These are phyloP conservation scores for Phalacrocorax aristotelis DNA, from an alignment of 2,113 vertebrate species.

Conservation along the genomic window DNA sequence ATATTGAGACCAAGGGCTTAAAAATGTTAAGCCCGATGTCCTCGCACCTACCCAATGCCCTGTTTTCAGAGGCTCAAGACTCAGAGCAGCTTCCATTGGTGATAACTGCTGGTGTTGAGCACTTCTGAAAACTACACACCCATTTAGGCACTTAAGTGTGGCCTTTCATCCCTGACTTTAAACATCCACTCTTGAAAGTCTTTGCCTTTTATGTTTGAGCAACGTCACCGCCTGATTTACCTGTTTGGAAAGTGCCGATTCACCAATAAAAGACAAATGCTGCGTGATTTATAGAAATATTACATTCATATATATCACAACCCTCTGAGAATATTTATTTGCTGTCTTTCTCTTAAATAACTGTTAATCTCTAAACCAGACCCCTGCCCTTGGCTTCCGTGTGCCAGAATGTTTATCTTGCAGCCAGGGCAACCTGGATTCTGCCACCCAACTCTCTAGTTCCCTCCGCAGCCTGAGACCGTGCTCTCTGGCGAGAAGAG, in stretches of 20 bases:
- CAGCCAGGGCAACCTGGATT: not conserved
- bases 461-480: not conserved
- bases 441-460: not conserved
- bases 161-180: slow-evolving; percentile 11
- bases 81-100: not conserved
- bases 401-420: not conserved
- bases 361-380: not conserved
- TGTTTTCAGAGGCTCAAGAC: not conserved
- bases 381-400: not conserved
- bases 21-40: not conserved
- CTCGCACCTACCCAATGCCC: not conserved
- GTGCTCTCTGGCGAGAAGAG: not conserved
- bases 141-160: not conserved
- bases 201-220: not conserved
- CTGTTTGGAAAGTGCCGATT: not conserved
- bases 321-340: not conserved
- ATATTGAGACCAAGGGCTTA: not conserved
- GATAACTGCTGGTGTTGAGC: not conserved
- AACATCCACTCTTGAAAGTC: not conserved
- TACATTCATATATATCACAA: not conserved
- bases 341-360: not conserved
- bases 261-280: not conserved
- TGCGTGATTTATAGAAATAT: not conserved
- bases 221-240: not conserved
- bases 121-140: not conserved